Conservation (phyloP, 2,797 vertebrate species). For the Adrianichthys oophorus region DNA sequence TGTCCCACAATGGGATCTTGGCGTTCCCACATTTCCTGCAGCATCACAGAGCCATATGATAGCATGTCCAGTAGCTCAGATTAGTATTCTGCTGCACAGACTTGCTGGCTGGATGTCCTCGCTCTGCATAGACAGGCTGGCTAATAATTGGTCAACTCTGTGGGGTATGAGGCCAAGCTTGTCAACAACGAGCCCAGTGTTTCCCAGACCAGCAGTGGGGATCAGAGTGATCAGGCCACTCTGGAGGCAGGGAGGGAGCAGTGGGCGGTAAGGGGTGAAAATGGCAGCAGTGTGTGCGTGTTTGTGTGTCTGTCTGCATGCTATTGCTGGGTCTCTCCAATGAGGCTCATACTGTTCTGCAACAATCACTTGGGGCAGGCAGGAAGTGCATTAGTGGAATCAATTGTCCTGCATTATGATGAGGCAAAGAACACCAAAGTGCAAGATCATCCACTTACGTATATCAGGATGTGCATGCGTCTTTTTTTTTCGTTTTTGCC, state of each 20-base stretch:
- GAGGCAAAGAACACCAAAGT: slow-evolving; percentile 1
- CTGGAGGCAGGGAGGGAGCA: slow-evolving; percentile 27
- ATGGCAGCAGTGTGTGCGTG: slow-evolving; percentile 7
- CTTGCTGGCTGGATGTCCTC: slow-evolving; percentile 47
- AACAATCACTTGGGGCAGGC: slow-evolving; percentile 33
- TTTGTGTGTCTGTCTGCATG: slow-evolving; percentile 31
- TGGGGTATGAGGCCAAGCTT: slow-evolving; percentile 70
- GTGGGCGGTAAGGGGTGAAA: slow-evolving; percentile 3
- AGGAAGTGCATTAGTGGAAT: slow-evolving; percentile 20
- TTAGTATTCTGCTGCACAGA: slow-evolving; percentile 43
- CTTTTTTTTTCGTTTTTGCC: slow-evolving; percentile 28
- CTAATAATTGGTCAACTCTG: slow-evolving; percentile 81
- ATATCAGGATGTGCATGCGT: slow-evolving; percentile 6
- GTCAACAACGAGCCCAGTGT: slow-evolving; percentile 80
- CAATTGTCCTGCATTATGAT: slow-evolving; percentile 11
- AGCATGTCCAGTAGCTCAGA: slow-evolving; percentile 43
- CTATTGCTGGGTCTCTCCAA: slow-evolving; percentile 39
- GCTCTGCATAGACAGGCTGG: slow-evolving; percentile 61
- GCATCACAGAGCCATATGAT: slow-evolving; percentile 53
- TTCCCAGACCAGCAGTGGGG: slow-evolving; percentile 70
- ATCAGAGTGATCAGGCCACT: slow-evolving; percentile 72
- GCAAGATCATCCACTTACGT: slow-evolving; percentile 9
- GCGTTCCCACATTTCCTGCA: slow-evolving; percentile 47
- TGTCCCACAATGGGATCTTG: slow-evolving; percentile 20
- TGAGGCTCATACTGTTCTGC: slow-evolving; percentile 37